Base-by-base conservation (phyloP, 2,797 vertebrate species). In the Phalloptychus januarius region DNA sequence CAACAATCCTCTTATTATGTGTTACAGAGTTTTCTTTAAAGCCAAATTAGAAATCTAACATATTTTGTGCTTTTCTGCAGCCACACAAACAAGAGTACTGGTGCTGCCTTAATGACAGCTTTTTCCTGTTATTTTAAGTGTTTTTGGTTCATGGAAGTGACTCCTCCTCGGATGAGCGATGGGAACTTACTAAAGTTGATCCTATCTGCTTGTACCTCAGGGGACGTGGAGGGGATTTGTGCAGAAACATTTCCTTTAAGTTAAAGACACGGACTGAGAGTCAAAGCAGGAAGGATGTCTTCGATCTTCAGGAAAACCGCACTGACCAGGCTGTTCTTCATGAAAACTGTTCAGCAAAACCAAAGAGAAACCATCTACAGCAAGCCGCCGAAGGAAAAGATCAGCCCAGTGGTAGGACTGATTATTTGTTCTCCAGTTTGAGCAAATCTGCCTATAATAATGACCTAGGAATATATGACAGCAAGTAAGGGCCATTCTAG, bases 391-490 rank as follows among this genome's bases (percentile, higher is more conserved):
- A 92, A 96, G 86, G 93, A 94, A 36, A 95, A 93, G 79, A 95
- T 96, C 12, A 95, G 96, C 71, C 88, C 93, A n/a, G 33, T 87
- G 95, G 96, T 97, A 94, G 92, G 95, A 94, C 63, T 76, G 12
- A 71, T 65, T 58, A 42, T 80, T 38, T 86, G 81, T 84, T 10
- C 73, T 67, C 20, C 11, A 18, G n/a, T 45, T 77, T 67, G 3
- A 31, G 42, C 45, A 40, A 40, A 44, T 70, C 40, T 16, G 40
- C 15, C 28, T n/a, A 7, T 56, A 56, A 40, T 6, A 69, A 65
- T 18, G 65, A 56, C 18, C 44, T 50, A 50, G 20, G 20, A 50
- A 50, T 23, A 20, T 50, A 50, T 23, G 48, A 50, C 7, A 23
- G 48, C 48, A 50, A 50, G 7, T 23, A 3, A 50, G 7, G 20